Conservation (phyloP, 2,113 vertebrate species). For the Mirza zaza region DNA sequence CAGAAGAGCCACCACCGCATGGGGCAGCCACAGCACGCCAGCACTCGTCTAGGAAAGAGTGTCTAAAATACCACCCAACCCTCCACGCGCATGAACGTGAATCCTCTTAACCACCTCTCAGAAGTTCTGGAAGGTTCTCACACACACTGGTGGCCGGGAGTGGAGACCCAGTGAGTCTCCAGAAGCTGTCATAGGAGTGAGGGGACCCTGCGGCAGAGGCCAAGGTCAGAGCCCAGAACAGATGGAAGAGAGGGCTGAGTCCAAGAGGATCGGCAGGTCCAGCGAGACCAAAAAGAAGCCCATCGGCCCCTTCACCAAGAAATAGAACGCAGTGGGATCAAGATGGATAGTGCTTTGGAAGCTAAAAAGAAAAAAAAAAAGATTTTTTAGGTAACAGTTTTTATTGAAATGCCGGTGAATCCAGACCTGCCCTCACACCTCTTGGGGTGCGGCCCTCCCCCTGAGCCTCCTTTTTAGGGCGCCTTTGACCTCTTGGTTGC, state of each 20-base stretch:
- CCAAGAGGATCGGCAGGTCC: neutral
- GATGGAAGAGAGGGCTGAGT: neutral
- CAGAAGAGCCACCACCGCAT: neutral
- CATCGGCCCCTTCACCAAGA: neutral
- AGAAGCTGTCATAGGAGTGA: neutral
- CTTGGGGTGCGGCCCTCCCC: neutral
- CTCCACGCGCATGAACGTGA: neutral
- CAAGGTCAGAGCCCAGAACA: neutral
- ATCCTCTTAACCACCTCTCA: neutral
- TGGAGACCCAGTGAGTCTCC: neutral
- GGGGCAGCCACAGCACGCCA: neutral
- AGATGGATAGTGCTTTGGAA: neutral
- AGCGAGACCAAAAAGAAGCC: neutral
- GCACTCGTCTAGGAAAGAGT: neutral
- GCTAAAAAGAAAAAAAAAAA: neutral
- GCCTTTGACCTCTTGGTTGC: conserved; percentile 60
- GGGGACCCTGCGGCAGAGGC: neutral
- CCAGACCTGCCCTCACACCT: neutral
- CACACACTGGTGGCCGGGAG: neutral
- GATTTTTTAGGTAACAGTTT: neutral
- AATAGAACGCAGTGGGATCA: neutral
- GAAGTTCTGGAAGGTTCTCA: neutral
- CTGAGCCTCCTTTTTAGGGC: conserved; percentile 48
- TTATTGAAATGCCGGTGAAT: neutral
- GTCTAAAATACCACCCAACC: neutral